Evolutionary conservation across 2,113 vertebrate species (phyloP).

Genomic region (Anguilla rostrata): DNA sequence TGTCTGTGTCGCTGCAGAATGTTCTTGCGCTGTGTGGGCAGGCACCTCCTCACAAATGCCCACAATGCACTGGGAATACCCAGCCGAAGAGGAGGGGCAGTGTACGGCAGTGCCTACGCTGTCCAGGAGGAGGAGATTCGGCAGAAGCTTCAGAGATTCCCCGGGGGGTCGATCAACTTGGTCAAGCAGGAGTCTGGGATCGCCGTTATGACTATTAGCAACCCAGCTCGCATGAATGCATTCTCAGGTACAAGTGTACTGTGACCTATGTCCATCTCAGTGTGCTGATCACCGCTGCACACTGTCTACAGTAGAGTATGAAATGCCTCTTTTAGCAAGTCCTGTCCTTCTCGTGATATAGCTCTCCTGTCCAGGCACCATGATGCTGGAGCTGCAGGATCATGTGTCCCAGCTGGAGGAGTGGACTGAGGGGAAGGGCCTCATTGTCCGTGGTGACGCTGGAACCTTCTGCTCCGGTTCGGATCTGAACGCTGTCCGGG

Average conservation of each 20-base stretch:
- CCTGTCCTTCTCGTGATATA: background rate
- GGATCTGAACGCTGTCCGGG: conserved; percentile 83
- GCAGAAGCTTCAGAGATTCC: conserved; percentile 75
- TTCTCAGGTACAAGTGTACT: conserved; percentile 78
- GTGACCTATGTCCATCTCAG: no score
- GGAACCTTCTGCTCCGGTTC: conserved; percentile 93
- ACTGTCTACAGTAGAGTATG: background rate
- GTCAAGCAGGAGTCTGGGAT: conserved; percentile 78
- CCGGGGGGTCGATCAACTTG: conserved; percentile 85
- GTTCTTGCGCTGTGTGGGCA: conserved; percentile 62
- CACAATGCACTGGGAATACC: conserved; percentile 52
- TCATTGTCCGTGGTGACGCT: conserved; percentile 82
- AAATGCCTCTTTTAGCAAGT: background rate
- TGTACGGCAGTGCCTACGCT: conserved; percentile 67
- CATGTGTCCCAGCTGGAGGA: conserved; percentile 82
- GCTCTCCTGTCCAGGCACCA: conserved; percentile 72
- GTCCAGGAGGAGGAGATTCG: conserved; percentile 75
- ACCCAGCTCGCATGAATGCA: conserved; percentile 87
- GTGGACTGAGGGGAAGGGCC: conserved; percentile 90
- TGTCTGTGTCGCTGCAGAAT: conserved; percentile 72
- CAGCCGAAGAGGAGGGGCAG: conserved; percentile 56
- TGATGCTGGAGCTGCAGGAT: conserved; percentile 92
- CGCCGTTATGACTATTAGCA: conserved; percentile 85
- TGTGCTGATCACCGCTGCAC: background rate
- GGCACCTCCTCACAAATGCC: conserved; percentile 53